Evolutionary conservation across 2,113 vertebrate genomes (phyloP), one percentile per base, ranked within the genome.

Genomic region (Struthidea cinerea): DNA sequence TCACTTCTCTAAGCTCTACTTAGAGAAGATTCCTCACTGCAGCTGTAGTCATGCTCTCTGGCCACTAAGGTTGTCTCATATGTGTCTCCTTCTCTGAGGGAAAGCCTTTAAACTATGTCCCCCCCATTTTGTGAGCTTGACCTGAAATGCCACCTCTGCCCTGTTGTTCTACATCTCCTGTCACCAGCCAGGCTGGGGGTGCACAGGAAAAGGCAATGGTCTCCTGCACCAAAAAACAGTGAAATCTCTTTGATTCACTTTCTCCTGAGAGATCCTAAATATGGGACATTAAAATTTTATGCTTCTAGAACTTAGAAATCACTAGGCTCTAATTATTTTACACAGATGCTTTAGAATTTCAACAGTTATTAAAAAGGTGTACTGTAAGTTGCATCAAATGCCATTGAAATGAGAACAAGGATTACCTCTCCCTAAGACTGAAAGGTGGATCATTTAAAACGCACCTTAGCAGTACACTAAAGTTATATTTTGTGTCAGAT

Each of bases 181-280:
- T 41, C 61, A 32, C 33, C 10, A 7, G 20, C 35, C 35, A 13
- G 4, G 3, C 23, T 30, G 16, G 7, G 16, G 42, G 35, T 7
- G 8, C 33, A 10, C 19, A 74, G 37, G 39, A 30, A 47, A 26
- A 26, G 6, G 10, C 6, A 44, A 37, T 16, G 19, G 19, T 42
- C 6, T 0, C 22, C 50, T 33, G 16, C 15, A 18, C n/a, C 0
- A 2, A 17, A 65, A 11, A 78, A n/a, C 14, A 20, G 14, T 26
- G 63, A 44, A 64, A 28, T 27, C 23, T 3, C 46, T 74, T 55
- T 61, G 12, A 56, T 44, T 64, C 41, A 49, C 20, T 12, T 53
- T 55, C 46, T 83, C 26, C 50, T 65, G 52, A 59, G 82, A 83
- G 37, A 42, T 16, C 14, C 30, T 42, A 59, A 47, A 15, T 65